Evolutionary conservation across 2,888 invertebrate species (phyloP).

Genomic region (Drosophila nr. fundita): DNA sequence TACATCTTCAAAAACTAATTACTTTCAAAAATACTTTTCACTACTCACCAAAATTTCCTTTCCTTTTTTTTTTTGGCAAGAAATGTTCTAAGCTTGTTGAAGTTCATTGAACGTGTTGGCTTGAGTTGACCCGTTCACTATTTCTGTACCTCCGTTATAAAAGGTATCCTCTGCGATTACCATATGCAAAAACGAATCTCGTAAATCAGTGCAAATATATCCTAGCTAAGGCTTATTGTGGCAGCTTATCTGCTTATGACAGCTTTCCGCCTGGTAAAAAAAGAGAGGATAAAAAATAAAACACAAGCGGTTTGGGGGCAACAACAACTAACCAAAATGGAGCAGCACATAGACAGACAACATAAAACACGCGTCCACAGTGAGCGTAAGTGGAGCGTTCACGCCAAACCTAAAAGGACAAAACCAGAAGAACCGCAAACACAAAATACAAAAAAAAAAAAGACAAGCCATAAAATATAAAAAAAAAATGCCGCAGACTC

Average conservation of each 20-base stretch:
- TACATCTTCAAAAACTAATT: background rate
- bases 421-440: constrained; percentile 66
- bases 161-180: constrained; percentile 68
- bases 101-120: constrained; percentile 70
- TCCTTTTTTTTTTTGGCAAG: background rate
- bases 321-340: constrained; percentile 52
- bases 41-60: background rate
- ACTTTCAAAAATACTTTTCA: background rate
- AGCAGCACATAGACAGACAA: constrained; percentile 66
- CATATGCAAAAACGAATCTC: constrained; percentile 80
- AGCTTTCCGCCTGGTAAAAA: constrained; percentile 79
- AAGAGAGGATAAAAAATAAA: constrained; percentile 29
- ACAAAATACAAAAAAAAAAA: constrained; percentile 23
- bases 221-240: constrained; percentile 82
- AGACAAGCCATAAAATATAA: constrained; percentile 51
- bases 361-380: constrained; percentile 74
- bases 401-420: constrained; percentile 69
- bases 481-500: constrained; percentile 26
- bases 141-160: background rate
- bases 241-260: constrained; percentile 84
- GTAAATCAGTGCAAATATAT: constrained; percentile 81
- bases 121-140: background rate
- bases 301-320: constrained; percentile 8
- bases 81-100: background rate
- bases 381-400: constrained; percentile 39